Evolutionary conservation across 2,113 vertebrate species (phyloP), one percentile per base, ranked within the genome.

Genomic region (Epinephelus fuscoguttatus): DNA sequence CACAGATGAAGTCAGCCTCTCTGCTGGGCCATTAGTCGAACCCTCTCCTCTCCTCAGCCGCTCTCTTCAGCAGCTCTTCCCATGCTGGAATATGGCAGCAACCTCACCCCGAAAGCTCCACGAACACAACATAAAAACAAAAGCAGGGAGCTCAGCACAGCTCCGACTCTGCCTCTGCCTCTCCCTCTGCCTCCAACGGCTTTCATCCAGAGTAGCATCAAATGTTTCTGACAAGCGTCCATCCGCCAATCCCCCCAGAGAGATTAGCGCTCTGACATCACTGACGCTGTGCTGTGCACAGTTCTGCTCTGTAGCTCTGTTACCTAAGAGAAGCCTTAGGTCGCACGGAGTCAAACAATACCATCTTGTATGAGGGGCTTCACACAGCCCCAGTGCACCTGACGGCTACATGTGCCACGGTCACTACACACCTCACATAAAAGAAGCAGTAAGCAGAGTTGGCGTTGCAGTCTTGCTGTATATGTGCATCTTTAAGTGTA

Each of bases 241-340:
- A 93, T 95, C 94, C 93, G 90, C 88, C 94, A 89, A 94, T 94
- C 95, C 94, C 88, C 92, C 84, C 84, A 89, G 94, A 95, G 92
- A 92, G 95, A 96, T 96, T 97, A 95, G 94, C 84, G 95, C 93
- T 94, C 94, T 96, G 96, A 95, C 95, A 96, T 96, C 97, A 96
- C 94, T 85, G 94, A 95, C 92, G 95, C 94, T 90, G 85, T 63
- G 81, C 78, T 23, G 78, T 80, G 86, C 86, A 82, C 85, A 66
- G 81, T 87, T 81, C 71, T 80, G 83, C 76, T 88, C 68, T 82
- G 78, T 61, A 70, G 84, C 87, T 79, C 79, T 49, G 60, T 89
- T 93, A 92, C 82, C 91, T 83, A 85, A 90, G 88, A 89, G 82
- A 6, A 85, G 84, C 84, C 72, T 33, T 21, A 50, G 80, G 83